phyloP scores from a whole-genome alignment of 2,113 vertebrate genomes.

The Numida meleagris region DNA sequence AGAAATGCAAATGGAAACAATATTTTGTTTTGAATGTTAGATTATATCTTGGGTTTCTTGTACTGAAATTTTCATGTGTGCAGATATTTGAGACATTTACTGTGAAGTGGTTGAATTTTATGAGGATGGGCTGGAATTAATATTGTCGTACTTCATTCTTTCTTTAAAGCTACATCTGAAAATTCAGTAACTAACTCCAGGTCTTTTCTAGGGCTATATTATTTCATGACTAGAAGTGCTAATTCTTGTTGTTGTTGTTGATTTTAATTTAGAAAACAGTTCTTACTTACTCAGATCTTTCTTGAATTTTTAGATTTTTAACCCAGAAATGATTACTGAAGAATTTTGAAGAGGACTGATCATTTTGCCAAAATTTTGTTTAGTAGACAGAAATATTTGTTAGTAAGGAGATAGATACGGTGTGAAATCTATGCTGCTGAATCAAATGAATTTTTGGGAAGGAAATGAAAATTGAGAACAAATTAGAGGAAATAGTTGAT shows the following conservation, averaged over 20 bases:
- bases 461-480: not conserved
- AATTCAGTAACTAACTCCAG: not conserved
- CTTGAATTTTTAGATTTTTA: not conserved
- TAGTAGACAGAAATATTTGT: not conserved
- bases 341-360: not conserved
- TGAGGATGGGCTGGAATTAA: conserved; percentile 27
- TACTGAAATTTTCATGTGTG: not conserved
- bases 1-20: not conserved
- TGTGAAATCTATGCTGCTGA: not conserved
- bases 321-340: not conserved
- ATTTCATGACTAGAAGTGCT: not conserved
- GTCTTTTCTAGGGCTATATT: not conserved
- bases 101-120: not conserved
- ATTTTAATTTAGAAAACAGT: not conserved
- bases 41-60: not conserved
- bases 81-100: not conserved
- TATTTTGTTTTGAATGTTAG: conserved; percentile 2
- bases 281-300: not conserved
- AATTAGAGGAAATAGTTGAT: not conserved
- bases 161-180: conserved; percentile 48
- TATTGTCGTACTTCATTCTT: conserved; percentile 59
- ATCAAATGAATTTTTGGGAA: not conserved
- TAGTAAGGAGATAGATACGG: not conserved
- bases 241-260: not conserved
- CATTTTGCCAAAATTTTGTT: not conserved